phyloP scores from a whole-genome alignment of 2,113 vertebrate species.

The Siphamia tubifer region DNA sequence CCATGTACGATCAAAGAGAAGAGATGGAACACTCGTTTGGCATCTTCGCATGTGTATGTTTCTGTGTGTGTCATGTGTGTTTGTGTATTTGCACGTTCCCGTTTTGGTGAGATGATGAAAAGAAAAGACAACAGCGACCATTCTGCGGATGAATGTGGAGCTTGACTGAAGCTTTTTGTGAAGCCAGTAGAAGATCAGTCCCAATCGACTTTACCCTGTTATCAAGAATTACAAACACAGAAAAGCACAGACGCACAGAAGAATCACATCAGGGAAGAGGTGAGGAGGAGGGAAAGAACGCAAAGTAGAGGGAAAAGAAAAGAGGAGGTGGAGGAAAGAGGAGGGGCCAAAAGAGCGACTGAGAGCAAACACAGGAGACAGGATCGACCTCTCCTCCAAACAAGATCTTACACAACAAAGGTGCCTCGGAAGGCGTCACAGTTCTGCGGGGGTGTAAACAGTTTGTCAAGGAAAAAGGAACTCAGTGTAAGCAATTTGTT shows the following conservation, averaged over 20 bases:
- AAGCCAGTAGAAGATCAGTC: constrained; percentile 73
- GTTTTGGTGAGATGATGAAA: constrained; percentile 38
- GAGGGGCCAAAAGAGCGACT: background rate
- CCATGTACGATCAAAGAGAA: constrained; percentile 74
- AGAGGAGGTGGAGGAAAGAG: background rate
- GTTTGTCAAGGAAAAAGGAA: constrained; percentile 61
- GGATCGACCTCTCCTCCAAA: constrained; percentile 35
- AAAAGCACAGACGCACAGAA: constrained; percentile 72
- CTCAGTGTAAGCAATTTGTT: constrained; percentile 39
- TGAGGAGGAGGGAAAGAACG: background rate
- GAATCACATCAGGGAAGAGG: constrained; percentile 64
- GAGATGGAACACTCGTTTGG: background rate
- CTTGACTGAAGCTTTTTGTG: constrained; percentile 70
- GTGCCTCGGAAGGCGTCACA: constrained; percentile 65
- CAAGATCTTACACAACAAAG: constrained; percentile 47
- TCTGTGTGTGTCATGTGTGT: constrained; percentile 10
- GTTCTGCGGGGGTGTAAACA: constrained; percentile 77
- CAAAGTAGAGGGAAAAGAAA: background rate
- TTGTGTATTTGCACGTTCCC: constrained; percentile 19
- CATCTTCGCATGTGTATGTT: constrained; percentile 2
- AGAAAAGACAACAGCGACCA: constrained; percentile 53
- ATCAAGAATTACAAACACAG: constrained; percentile 75
- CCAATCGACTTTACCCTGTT: constrained; percentile 78
- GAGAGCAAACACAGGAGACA: background rate
- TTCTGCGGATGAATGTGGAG: constrained; percentile 57